These are phyloP conservation scores for Heteronetta atricapilla DNA, from an alignment of 2,113 vertebrate genomes.

Conservation along the genomic window DNA sequence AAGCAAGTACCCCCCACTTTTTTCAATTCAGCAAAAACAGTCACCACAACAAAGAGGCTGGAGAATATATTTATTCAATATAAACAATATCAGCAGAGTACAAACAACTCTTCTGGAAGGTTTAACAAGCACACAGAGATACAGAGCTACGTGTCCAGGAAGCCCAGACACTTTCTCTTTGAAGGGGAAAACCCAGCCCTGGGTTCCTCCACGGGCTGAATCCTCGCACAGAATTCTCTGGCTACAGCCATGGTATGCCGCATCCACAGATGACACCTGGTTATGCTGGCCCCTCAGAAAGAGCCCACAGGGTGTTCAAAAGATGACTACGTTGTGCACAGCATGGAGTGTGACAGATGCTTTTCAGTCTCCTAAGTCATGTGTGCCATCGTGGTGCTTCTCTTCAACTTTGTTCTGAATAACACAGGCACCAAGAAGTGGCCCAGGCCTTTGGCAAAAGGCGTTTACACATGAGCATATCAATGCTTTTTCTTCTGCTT, in stretches of 20 bases:
- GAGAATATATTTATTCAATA: conserved; percentile 59
- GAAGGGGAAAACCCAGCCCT: not conserved
- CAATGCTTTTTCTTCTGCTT: not conserved
- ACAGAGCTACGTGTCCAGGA: not conserved
- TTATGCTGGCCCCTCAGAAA: not conserved
- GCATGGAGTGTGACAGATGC: not conserved
- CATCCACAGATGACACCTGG: not conserved
- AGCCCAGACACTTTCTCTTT: not conserved
- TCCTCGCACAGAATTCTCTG: not conserved
- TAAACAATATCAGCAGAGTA: conserved; percentile 36
- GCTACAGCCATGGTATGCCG: not conserved
- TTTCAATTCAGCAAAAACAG: conserved; percentile 36
- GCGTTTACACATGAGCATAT: not conserved
- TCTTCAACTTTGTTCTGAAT: not conserved
- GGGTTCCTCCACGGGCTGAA: not conserved
- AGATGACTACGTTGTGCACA: not conserved
- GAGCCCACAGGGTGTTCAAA: not conserved
- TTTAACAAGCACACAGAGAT: conserved; percentile 1
- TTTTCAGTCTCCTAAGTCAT: not conserved
- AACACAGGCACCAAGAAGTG: not conserved
- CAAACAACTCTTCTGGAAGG: conserved; percentile 22
- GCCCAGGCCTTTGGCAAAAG: not conserved
- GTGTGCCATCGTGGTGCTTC: not conserved
- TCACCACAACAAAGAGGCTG: conserved; percentile 59
- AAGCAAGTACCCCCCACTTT: not conserved